phyloP scores from a whole-genome alignment of 2,888 invertebrate species.

The Acronicta leporina region DNA sequence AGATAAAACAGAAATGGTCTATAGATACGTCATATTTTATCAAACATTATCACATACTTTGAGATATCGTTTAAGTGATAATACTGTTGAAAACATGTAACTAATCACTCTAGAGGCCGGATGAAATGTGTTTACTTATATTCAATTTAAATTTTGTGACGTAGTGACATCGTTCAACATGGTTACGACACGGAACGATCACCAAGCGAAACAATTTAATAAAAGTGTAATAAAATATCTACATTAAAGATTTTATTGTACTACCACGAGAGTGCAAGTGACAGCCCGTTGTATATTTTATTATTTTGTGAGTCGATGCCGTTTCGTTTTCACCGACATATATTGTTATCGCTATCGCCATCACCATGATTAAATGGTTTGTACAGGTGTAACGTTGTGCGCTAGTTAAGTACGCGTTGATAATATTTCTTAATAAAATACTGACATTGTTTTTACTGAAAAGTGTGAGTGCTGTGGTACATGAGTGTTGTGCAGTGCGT shows the following conservation, averaged over 20 bases:
- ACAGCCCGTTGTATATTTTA: conserved; percentile 40
- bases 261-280: conserved; percentile 40
- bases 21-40: conserved; percentile 62
- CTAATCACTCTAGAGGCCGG: conserved; percentile 54
- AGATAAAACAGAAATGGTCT: conserved; percentile 54
- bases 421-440: conserved; percentile 62
- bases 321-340: conserved; percentile 67
- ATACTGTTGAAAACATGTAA: conserved; percentile 52
- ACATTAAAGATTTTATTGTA: conserved; percentile 38
- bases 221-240: conserved; percentile 47
- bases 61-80: conserved; percentile 67
- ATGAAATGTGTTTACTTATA: conserved; percentile 63
- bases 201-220: conserved; percentile 16
- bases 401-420: conserved; percentile 64
- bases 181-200: neutral
- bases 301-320: conserved; percentile 58
- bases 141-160: conserved; percentile 59
- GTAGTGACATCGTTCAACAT: conserved; percentile 40
- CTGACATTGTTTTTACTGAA: conserved; percentile 47
- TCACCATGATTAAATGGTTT: conserved; percentile 76
- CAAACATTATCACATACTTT: conserved; percentile 72
- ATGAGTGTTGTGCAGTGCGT: conserved; percentile 31
- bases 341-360: conserved; percentile 73
- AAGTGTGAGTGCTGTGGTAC: conserved; percentile 31
- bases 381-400: conserved; percentile 76